Conservation (phyloP, 2,113 vertebrate species). For the Lepisosteus osseus region DNA sequence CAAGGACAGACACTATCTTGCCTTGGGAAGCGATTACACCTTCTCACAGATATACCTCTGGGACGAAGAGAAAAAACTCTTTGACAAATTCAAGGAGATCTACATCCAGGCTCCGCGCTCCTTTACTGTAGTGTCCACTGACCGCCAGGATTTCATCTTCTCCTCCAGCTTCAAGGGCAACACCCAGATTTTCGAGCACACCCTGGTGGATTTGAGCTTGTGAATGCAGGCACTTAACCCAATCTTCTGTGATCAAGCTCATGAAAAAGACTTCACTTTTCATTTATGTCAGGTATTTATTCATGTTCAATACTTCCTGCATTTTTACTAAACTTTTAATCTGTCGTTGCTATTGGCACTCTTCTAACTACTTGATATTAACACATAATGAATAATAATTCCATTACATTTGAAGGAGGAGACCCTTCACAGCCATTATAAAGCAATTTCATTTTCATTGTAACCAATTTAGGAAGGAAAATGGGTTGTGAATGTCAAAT, state of each 20-base stretch:
- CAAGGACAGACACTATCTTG: slow-evolving; percentile 86
- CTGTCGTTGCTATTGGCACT: slow-evolving; percentile 6
- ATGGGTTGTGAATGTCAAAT: background rate
- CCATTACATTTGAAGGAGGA: background rate
- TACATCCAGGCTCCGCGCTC: slow-evolving; percentile 93
- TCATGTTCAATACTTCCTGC: slow-evolving; percentile 17
- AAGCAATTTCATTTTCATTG: slow-evolving; percentile 8
- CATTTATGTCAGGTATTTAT: slow-evolving; percentile 28
- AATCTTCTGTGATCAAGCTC: too few relatives aligned
- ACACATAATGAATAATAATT: slow-evolving; percentile 6
- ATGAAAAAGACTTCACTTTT: background rate
- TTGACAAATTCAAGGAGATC: slow-evolving; percentile 90
- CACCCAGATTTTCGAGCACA: slow-evolving; percentile 94
- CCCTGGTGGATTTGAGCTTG: slow-evolving; percentile 88
- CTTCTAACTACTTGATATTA: slow-evolving; percentile 32
- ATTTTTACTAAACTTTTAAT: slow-evolving; percentile 26
- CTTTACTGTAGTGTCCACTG: slow-evolving; percentile 92
- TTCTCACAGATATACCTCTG: slow-evolving; percentile 96
- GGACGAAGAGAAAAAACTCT: slow-evolving; percentile 81
- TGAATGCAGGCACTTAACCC: slow-evolving; percentile 52
- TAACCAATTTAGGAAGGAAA: background rate
- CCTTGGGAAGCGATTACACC: slow-evolving; percentile 93
- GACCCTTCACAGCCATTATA: background rate
- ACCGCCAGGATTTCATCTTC: slow-evolving; percentile 92
- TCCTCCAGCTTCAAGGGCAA: slow-evolving; percentile 96